Percentiles rank a stretch among this genome's conserved stretches.
phyloP scores from a whole-genome alignment of 2,113 vertebrate species.

The Platysternon megacephalum region DNA sequence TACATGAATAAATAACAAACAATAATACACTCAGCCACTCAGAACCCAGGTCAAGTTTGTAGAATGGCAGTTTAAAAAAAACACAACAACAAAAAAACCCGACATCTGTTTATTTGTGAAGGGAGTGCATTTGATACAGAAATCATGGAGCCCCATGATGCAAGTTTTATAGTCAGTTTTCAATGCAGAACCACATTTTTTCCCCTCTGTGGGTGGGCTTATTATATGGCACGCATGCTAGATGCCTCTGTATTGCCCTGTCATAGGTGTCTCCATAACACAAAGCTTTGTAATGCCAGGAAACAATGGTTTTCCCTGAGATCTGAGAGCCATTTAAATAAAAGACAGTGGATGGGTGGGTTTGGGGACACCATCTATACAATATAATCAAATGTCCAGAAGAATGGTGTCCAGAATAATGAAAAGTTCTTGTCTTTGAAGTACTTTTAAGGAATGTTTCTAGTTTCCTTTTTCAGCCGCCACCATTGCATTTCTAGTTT shows the following conservation, averaged over 20 bases:
- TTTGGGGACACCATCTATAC: background rate
- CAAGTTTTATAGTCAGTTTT: background rate
- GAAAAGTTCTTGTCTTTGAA: fast-evolving
- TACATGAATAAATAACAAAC: background rate
- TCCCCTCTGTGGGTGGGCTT: background rate
- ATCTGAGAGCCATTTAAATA: background rate
- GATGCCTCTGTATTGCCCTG: background rate
- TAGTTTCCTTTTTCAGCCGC: background rate
- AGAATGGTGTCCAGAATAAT: background rate
- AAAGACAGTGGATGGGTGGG: background rate
- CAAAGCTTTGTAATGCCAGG: background rate
- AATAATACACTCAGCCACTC: background rate
- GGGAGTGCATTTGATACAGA: background rate
- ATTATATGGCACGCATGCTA: background rate
- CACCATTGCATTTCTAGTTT: fast-evolving
- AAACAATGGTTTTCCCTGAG: background rate
- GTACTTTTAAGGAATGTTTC: background rate
- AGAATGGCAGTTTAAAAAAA: background rate
- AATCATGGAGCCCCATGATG: background rate
- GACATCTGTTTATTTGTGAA: background rate
- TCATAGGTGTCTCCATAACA: background rate
- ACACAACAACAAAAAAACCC: background rate
- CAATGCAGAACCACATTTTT: background rate
- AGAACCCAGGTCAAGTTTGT: background rate
- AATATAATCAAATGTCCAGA: background rate